Conservation (phyloP, 2,797 vertebrate genomes). For the Pangasius krempfi region DNA sequence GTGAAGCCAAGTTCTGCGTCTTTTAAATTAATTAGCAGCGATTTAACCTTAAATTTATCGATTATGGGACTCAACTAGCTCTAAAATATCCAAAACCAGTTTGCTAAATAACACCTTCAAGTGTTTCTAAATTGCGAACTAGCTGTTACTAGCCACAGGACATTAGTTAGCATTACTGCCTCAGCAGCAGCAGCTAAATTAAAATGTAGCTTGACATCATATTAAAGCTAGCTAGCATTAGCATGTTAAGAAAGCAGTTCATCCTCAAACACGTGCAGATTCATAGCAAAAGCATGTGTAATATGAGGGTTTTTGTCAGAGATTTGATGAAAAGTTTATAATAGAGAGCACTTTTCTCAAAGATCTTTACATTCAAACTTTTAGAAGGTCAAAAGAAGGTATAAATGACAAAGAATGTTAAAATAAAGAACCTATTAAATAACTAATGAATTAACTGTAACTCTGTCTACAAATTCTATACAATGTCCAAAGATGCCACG, state of each 20-base stretch:
- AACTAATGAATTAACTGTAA: neutral
- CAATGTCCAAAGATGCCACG: neutral
- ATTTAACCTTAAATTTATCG: neutral
- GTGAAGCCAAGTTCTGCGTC: neutral
- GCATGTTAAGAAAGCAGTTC: neutral
- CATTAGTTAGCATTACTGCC: neutral
- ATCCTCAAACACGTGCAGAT: neutral
- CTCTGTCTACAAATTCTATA: neutral
- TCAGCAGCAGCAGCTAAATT: neutral
- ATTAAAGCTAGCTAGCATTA: neutral
- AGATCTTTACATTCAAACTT: neutral
- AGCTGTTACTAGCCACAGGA: neutral
- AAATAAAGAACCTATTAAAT: neutral
- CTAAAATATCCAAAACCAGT: neutral
- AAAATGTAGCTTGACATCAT: neutral
- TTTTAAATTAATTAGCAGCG: neutral
- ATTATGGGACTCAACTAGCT: neutral
- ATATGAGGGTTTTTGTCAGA: neutral
- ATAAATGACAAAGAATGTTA: neutral
- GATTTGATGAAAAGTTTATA: neutral
- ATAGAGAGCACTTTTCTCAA: neutral
- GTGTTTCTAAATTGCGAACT: neutral
- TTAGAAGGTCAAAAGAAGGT: neutral
- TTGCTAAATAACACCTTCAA: neutral
- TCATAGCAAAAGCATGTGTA: neutral